Conservation (phyloP, 2,888 invertebrate genomes). For the Sthenelais limicola region DNA sequence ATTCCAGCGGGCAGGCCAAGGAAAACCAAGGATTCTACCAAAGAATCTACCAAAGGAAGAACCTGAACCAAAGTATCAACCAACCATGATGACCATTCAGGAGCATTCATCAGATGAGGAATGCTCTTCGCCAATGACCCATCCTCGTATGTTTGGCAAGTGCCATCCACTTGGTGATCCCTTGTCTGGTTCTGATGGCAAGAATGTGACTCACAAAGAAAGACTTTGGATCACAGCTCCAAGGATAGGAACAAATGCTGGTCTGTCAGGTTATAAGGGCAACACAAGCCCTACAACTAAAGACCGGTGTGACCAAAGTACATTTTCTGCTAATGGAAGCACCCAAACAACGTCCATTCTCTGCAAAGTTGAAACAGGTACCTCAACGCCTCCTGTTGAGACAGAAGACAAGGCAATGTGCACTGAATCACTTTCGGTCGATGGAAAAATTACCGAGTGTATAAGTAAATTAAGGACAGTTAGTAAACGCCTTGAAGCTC, state of each 20-base stretch:
- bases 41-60: slow-evolving; percentile 31
- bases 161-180: slow-evolving; percentile 1
- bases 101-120: slow-evolving; percentile 47
- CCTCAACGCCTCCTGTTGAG: slow-evolving; percentile 43
- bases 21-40: slow-evolving; percentile 21
- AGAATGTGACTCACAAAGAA: slow-evolving; percentile 15
- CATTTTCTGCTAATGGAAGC: slow-evolving; percentile 37
- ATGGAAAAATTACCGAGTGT: slow-evolving; percentile 67
- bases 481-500: slow-evolving; percentile 59
- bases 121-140: background rate
- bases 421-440: slow-evolving; percentile 51
- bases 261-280: background rate
- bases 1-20: slow-evolving; percentile 47
- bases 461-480: slow-evolving; percentile 68
- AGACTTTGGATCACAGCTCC: slow-evolving; percentile 27
- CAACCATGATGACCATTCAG: slow-evolving; percentile 47
- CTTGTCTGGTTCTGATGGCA: background rate
- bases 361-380: slow-evolving; percentile 50
- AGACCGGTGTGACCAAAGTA: slow-evolving; percentile 27
- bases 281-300: background rate
- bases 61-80: slow-evolving; percentile 12
- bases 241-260: background rate
- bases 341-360: slow-evolving; percentile 38
- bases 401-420: slow-evolving; percentile 48
- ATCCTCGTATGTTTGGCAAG: too few relatives aligned